Conservation (phyloP, 2,797 vertebrate species). For the Amniataba percoides region DNA sequence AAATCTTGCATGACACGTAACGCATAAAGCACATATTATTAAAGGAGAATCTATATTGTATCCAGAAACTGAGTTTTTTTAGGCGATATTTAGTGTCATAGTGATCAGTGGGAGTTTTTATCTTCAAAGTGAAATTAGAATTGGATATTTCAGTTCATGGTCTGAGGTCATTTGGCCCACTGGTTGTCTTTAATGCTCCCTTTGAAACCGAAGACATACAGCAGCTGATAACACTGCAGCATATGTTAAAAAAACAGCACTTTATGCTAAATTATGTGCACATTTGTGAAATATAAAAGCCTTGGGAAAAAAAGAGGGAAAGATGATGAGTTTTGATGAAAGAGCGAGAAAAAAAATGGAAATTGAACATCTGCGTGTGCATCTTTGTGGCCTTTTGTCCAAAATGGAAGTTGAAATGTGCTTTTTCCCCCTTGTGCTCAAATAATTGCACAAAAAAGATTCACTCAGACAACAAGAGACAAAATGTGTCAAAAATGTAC, state of each 20-base stretch:
- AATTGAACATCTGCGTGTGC: neutral
- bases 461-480: conserved; percentile 31
- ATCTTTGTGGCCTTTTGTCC: neutral
- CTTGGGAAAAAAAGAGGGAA: conserved; percentile 1
- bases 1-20: conserved; percentile 7
- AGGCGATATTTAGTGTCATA: conserved; percentile 24
- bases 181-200: conserved; percentile 21
- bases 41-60: conserved; percentile 22
- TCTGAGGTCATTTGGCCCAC: conserved; percentile 43
- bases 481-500: conserved; percentile 31
- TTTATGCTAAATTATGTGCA: conserved; percentile 3
- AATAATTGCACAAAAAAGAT: conserved; percentile 12
- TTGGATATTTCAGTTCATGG: conserved; percentile 37
- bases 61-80: conserved; percentile 15
- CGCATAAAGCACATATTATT: conserved; percentile 20
- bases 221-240: conserved; percentile 23
- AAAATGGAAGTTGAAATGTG: neutral
- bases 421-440: neutral
- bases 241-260: neutral
- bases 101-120: conserved; percentile 44
- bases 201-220: conserved; percentile 11
- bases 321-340: conserved; percentile 17
- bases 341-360: conserved; percentile 6
- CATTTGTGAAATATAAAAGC: conserved; percentile 12
- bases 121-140: conserved; percentile 41